Conservation (phyloP, 2,888 invertebrate genomes). For the Cerastis rubricosa region DNA sequence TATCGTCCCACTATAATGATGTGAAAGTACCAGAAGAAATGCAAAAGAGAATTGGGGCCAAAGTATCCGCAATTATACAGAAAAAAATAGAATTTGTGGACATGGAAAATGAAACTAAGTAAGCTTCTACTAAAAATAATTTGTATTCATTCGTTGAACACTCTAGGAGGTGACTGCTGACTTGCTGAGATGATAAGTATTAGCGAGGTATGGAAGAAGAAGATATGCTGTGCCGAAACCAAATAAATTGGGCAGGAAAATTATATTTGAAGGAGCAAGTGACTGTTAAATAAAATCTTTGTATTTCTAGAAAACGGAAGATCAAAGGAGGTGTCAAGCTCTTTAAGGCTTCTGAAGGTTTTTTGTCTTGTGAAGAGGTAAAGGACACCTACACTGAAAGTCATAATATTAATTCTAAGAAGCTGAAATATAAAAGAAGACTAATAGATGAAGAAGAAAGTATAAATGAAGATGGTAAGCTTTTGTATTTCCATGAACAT, state of each 20-base stretch:
- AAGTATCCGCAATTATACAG: constrained; percentile 87
- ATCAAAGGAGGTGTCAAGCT: constrained; percentile 87
- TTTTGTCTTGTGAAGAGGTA: constrained; percentile 80
- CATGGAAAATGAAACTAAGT: constrained; percentile 74
- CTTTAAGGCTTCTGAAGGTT: constrained; percentile 83
- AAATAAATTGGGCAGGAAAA: background rate
- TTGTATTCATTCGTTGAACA: background rate
- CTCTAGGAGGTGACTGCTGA: background rate
- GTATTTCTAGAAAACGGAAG: constrained; percentile 76
- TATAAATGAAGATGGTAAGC: constrained; percentile 75
- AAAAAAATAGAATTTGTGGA: constrained; percentile 85
- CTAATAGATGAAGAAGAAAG: constrained; percentile 68
- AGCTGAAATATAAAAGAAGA: constrained; percentile 73
- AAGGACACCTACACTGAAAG: constrained; percentile 79
- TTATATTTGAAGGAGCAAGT: background rate
- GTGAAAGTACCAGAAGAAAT: constrained; percentile 89
- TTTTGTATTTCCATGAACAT: background rate
- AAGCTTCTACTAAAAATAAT: constrained; percentile 53
- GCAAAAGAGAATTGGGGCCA: constrained; percentile 88
- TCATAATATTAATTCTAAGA: constrained; percentile 81
- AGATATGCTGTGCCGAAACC: background rate
- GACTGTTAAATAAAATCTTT: background rate
- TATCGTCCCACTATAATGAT: constrained; percentile 89
- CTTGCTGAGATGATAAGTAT: background rate
- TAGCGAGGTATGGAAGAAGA: background rate